Conservation (phyloP, 1,140 invertebrate species). For the Drosophila leontia region DNA sequence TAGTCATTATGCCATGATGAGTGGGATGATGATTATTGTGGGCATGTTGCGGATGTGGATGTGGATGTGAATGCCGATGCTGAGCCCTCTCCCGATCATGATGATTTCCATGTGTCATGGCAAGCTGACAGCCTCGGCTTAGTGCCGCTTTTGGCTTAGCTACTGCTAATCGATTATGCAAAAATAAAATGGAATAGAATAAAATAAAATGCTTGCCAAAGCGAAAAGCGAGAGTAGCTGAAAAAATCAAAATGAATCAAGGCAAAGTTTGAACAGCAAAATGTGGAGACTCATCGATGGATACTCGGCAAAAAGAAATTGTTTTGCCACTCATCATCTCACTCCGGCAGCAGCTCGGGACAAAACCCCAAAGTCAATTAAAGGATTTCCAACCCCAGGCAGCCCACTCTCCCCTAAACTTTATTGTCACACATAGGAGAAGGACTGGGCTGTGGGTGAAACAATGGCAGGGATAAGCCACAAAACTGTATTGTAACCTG, state of each 20-base stretch:
- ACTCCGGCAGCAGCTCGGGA: neutral
- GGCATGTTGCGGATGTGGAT: slow-evolving; percentile 1
- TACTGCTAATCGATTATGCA: slow-evolving; percentile 74
- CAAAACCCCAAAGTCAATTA: slow-evolving; percentile 74
- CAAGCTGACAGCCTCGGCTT: slow-evolving; percentile 26
- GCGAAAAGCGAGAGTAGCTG: slow-evolving; percentile 17
- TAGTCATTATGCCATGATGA: slow-evolving; percentile 46
- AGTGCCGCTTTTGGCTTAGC: slow-evolving; percentile 36
- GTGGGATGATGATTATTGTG: slow-evolving; percentile 30
- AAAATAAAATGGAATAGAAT: slow-evolving; percentile 61
- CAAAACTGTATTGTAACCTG: slow-evolving; percentile 57
- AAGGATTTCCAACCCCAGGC: slow-evolving; percentile 60
- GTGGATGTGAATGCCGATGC: neutral
- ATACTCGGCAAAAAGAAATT: slow-evolving; percentile 38
- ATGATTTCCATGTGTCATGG: slow-evolving; percentile 65
- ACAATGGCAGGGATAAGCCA: slow-evolving; percentile 47
- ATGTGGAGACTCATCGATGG: slow-evolving; percentile 50
- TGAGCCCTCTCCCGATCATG: slow-evolving; percentile 22
- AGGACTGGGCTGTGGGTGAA: slow-evolving; percentile 11
- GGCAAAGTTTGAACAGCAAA: slow-evolving; percentile 45
- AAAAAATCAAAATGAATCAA: slow-evolving; percentile 22
- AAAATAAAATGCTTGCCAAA: slow-evolving; percentile 60
- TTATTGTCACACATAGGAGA: slow-evolving; percentile 71
- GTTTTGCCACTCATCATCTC: slow-evolving; percentile 51
- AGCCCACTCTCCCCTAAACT: slow-evolving; percentile 30